Evolutionary conservation across 2,797 vertebrate genomes (phyloP), one percentile per base, ranked within the genome.

Genomic region (Ptychadena robeensis): DNA sequence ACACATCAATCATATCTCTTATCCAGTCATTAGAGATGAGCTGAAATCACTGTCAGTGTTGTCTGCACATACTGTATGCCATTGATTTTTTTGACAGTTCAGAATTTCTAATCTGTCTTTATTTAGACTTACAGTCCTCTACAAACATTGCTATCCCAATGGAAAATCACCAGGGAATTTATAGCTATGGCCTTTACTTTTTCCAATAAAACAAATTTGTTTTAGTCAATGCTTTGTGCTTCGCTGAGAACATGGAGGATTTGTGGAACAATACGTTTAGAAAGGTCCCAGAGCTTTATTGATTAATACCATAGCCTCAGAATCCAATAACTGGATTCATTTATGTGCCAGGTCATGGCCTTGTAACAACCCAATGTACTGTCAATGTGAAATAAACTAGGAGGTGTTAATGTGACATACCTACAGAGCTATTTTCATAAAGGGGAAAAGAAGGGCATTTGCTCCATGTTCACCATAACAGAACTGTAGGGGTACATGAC

Each of bases 301-400:
- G 79, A 81, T 81, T 73, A 53, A 81, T 81, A 40, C 27, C 31
- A 48, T 15, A 37, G 30, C 38, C 30, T 66, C 53, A 73, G 12
- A 81, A 81, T 57, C 40, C 61, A 81, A 81, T 81, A 73, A 74
- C 37, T 37, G 28, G n/a, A 73, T 73, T 65, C 38, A 73, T 67
- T 81, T 31, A 25, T 67, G 30, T 32, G 38, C 5, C n/a, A n/a
- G 38, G 37, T 57, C 37, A 37, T 48, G 34, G 65, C 35, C 28
- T 72, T 81, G 28, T 72, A 72, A 81, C 59, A 73, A 80, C 30
- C n/a, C n/a, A n/a, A n/a, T n/a, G 18, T 63, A 61, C n/a, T 63
- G 10, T 63, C 22, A 30, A 25, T 25, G 71, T 53, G 14, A 73
- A 28, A 18, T 53, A 59, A 57, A 57, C 34, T 31, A 53, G 28